These are phyloP conservation scores for Fukomys damarensis DNA, from an alignment of 2,113 vertebrate species.

Conservation along the genomic window DNA sequence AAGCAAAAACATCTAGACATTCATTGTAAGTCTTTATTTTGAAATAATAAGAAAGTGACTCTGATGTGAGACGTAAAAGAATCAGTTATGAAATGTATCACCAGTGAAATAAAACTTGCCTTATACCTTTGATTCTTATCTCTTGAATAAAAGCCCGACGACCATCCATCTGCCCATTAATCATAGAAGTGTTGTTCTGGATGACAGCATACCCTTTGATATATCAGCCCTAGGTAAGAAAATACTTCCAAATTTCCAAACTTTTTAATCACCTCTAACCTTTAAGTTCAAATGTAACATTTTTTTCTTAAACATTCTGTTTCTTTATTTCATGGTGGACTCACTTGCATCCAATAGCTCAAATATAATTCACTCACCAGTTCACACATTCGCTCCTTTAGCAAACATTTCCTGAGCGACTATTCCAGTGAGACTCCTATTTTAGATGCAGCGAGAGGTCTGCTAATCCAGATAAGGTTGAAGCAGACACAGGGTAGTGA, in stretches of 20 bases:
- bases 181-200: background rate
- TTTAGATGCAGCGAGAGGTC: background rate
- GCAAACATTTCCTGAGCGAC: background rate
- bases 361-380: background rate
- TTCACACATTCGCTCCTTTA: background rate
- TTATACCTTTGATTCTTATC: background rate
- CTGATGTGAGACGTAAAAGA: constrained; percentile 27
- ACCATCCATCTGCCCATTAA: too few species aligned
- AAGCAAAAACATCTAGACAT: constrained; percentile 11
- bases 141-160: background rate
- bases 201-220: background rate
- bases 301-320: background rate
- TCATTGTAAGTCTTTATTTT: constrained; percentile 11
- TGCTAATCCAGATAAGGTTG: background rate
- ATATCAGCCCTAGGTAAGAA: background rate
- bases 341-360: background rate
- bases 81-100: background rate
- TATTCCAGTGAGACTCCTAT: background rate
- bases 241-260: background rate
- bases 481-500: background rate
- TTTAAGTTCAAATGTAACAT: constrained; percentile 25
- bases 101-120: background rate
- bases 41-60: background rate
- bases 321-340: background rate
- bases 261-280: constrained; percentile 1